Evolutionary conservation across 2,113 vertebrate species (phyloP).

Genomic region (Rousettus leschenaultii): DNA sequence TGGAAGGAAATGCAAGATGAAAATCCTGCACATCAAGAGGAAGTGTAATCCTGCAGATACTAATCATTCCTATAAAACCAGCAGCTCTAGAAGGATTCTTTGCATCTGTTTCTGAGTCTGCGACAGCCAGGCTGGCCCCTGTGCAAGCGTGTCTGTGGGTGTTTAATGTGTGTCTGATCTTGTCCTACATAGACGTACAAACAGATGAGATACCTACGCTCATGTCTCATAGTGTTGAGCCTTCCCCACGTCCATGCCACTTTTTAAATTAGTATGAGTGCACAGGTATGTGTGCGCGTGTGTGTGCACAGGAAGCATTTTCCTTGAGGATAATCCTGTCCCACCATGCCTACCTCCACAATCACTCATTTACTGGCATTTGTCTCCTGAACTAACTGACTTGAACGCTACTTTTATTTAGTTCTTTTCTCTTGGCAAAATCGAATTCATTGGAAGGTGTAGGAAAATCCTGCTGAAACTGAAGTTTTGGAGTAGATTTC

Average conservation of each 20-base stretch:
- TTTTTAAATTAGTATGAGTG: neutral
- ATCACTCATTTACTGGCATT: constrained; percentile 37
- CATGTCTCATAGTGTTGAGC: neutral
- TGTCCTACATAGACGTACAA: rapidly evolving
- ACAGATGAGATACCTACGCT: neutral
- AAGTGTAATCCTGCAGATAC: neutral
- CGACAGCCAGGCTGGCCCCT: neutral
- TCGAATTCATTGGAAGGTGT: neutral
- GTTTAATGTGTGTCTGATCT: neutral
- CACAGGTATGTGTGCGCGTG: neutral
- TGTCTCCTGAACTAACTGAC: constrained; percentile 8
- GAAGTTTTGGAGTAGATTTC: neutral
- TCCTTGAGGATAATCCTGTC: neutral
- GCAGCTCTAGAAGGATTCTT: neutral
- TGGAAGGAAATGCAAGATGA: constrained; percentile 12
- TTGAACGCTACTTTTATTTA: constrained; percentile 37
- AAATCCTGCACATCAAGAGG: neutral
- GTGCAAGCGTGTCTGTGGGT: neutral
- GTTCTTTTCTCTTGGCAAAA: neutral
- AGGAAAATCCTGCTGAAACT: constrained; percentile 1
- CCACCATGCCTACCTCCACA: constrained; percentile 36
- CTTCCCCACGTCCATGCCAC: neutral
- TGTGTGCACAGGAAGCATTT: neutral
- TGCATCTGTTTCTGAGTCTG: neutral
- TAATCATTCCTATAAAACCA: constrained; percentile 16